Conservation (phyloP, 92 coral and sea anemone species). For the Chrysogorgia sp. region DNA sequence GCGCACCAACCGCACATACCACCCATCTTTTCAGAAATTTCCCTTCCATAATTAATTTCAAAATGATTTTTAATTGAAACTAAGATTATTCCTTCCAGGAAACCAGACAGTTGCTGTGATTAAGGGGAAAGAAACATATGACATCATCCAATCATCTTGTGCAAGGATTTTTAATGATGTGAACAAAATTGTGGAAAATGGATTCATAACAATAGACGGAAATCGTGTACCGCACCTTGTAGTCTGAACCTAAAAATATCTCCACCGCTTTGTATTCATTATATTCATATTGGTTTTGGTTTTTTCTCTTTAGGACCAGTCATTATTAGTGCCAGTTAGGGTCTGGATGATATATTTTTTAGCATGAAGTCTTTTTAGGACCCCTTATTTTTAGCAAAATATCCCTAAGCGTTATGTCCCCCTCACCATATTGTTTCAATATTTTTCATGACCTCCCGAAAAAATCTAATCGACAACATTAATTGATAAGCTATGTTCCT, state of each 20-base stretch:
- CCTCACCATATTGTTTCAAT: conserved; percentile 3
- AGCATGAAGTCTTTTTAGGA: not conserved
- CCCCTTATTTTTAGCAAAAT: conserved; percentile 28
- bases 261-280: no score
- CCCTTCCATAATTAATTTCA: no score
- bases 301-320: not conserved
- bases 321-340: conserved; percentile 7
- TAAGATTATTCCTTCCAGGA: conserved; percentile 15
- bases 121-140: conserved; percentile 23
- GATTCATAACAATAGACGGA: no score
- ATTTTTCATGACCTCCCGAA: not conserved
- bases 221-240: no score
- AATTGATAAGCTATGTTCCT: conserved; percentile 4
- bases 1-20: conserved; percentile 23
- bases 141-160: conserved; percentile 21
- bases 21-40: conserved; percentile 12
- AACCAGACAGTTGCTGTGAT: conserved; percentile 29
- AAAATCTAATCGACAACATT: conserved; percentile 5
- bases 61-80: conserved; percentile 8
- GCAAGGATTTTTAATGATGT: no score
- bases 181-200: no score
- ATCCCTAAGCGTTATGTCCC: not conserved
- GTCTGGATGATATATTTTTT: conserved; percentile 18
- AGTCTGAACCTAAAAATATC: no score
- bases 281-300: not conserved